Base-by-base conservation (phyloP, 92 coral and sea anemone genomes). In the Ricordea florida region DNA sequence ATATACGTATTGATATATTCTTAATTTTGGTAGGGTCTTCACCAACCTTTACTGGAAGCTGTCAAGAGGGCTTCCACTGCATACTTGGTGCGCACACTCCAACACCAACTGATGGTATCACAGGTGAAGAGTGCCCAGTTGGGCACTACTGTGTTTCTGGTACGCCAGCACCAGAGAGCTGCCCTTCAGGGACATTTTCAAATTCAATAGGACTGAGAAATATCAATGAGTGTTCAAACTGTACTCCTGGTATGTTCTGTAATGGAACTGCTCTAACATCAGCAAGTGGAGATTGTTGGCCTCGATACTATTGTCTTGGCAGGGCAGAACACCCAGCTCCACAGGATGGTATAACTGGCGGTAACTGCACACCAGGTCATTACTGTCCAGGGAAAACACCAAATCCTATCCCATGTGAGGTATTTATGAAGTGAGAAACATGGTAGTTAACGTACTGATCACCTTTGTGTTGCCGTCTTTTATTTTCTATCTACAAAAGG, bases 301-400 rank as follows among this genome's bases (percentile, higher is more conserved):
- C 97, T 1, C 63, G 97, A 22, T 96, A 92, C 50, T 96, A 85
- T 60, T 96, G 99, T 48, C 78, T 48, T 0, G 99, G 96, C 31
- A 66, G 90, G 42, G 93, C 99, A 7, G 69, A 65, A 11, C 92
- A 90, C 18, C 96, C 97, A 3, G 93, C 92, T 13, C 99, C 99
- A 26, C 89, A 82, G 52, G 97, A 94, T 62, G 87, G 88, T 5
- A 0, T 63, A 9, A 86, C 99, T 41, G 99, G 99, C 18, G 99
- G 99, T 28, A 88, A 84, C 71, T 96, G 99, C 44, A 96, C 96
- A 36, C 94, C 97, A 10, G 99, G 99, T 27, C 97, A 96, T 66
- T 96, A 78, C 48, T 96, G 99, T 65, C 97, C 99, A 16, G 87
- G 86, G 45, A 79, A 82, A 28, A 92, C 99, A 66, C 92, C 97